Base-by-base conservation (phyloP, 1,140 invertebrate genomes). In the Ceratosolen solmsi region DNA sequence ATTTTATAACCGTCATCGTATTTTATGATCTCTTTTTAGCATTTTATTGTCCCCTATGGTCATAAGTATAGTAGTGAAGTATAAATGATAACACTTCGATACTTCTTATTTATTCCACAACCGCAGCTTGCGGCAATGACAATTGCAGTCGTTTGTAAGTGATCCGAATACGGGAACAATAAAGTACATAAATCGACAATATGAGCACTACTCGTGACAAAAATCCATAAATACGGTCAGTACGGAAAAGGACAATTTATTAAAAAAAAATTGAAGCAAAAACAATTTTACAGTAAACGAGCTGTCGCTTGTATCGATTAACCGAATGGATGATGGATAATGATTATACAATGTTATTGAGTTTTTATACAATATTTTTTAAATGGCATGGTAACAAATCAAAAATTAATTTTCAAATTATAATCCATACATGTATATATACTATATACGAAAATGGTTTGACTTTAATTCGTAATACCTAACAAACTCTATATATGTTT, bases 221-320 rank as follows among this genome's bases (percentile, higher is more conserved):
- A 71, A 79, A 56, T 36, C 27, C 51, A 27, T 36, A 38, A 41
- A 20, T 78, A 78, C 63, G 63, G 15, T 51, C 60, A 11, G 1
- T 25, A 1, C 46, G 25, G 68, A 71, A 33, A 33, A 41, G 68
- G 38, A 41, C 7, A 36, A 13, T 75, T 51, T 27, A 54, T 30
- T 11, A 30, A 25, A 13, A 3, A 9, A 15, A 30, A 33, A 11
- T n/a, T n/a, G n/a, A 73, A n/a, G 36, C 9, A 49, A 5, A 38
- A 56, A 56, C 20, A 25, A 25, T 56, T 22, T 15, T 56, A 4
- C 41, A 46, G 41, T 71, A 41, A 17, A n/a, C 68, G 41, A 25
- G 13, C 2, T 22, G 11, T 22, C 63, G 51, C 76, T 17, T 22
- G 17, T 15, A 54, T 54, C 20, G 5, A 54, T 3, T 17, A 5